phyloP scores from a whole-genome alignment of 2,113 vertebrate species.

The Electrona antarctica region DNA sequence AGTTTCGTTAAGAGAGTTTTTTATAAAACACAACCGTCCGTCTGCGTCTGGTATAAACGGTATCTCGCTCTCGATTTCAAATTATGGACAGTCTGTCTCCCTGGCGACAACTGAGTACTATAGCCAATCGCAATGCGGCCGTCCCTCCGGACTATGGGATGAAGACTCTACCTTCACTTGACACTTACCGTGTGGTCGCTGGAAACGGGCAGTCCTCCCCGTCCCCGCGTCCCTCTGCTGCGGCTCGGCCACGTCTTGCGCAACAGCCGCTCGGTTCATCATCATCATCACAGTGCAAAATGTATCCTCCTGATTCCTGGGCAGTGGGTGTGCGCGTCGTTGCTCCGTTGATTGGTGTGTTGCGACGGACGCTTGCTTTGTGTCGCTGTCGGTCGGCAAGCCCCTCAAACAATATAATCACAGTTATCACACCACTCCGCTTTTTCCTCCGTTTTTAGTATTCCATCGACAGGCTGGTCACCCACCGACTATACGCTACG shows the following conservation, averaged over 20 bases:
- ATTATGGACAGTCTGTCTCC: no score
- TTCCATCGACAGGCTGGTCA: background rate
- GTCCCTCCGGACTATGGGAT: background rate
- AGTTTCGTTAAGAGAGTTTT: background rate
- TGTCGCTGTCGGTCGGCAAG: background rate
- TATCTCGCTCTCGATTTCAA: no score
- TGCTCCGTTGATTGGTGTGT: background rate
- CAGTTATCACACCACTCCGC: background rate
- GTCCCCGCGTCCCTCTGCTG: conserved; percentile 20
- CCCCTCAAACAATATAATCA: background rate
- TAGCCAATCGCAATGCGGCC: background rate
- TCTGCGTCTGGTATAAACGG: background rate
- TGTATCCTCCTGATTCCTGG: conserved; percentile 28
- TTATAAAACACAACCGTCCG: background rate
- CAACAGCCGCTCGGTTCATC: conserved; percentile 47
- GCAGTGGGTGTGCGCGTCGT: background rate
- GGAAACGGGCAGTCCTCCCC: conserved; percentile 54
- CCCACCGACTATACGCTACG: conserved; percentile 2
- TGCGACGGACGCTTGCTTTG: conserved; percentile 1
- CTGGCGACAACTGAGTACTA: background rate
- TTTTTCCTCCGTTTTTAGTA: conserved; percentile 8
- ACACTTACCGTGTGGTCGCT: conserved; percentile 62
- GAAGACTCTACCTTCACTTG: conserved; percentile 9
- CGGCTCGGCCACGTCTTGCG: conserved; percentile 26
- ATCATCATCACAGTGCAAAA: background rate